Conservation (phyloP, 2,888 invertebrate genomes). For the Leuctra nigra region DNA sequence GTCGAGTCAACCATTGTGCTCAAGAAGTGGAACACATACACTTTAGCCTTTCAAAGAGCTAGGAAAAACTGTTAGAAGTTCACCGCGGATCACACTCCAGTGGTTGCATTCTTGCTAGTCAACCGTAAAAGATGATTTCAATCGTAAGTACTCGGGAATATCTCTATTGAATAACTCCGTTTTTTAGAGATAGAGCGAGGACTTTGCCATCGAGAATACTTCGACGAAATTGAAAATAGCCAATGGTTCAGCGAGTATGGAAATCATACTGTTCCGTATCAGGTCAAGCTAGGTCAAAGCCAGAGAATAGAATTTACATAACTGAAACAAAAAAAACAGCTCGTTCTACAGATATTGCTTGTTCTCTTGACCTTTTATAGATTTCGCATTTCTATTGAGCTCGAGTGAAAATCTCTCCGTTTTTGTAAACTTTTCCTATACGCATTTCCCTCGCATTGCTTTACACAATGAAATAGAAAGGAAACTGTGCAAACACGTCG, state of each 20-base stretch:
- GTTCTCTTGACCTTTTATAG: too few relatives aligned
- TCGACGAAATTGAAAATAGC: not conserved
- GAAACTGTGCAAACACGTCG: too few relatives aligned
- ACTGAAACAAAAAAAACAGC: too few relatives aligned
- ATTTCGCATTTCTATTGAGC: too few relatives aligned
- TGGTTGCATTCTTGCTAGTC: not conserved
- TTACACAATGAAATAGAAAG: too few relatives aligned
- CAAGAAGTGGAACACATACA: constrained; percentile 19
- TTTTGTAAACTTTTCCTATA: too few relatives aligned
- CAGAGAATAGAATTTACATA: not conserved
- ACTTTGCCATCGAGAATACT: not conserved
- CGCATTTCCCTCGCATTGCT: too few relatives aligned
- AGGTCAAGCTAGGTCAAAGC: constrained; percentile 7
- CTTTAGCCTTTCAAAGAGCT: constrained; percentile 6
- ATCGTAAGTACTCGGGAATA: not conserved
- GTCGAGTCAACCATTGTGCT: constrained; percentile 16
- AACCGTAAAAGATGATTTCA: constrained; percentile 6
- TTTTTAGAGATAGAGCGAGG: not conserved
- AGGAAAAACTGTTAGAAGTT: not conserved
- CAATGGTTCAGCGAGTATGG: too few relatives aligned
- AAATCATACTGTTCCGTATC: not conserved
- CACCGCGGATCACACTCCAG: not conserved
- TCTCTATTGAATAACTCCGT: constrained; percentile 16
- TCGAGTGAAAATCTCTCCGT: too few relatives aligned
- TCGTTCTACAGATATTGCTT: too few relatives aligned